These are phyloP conservation scores for Thalassarche chlororhynchos DNA, from an alignment of 2,113 vertebrate genomes.

Conservation along the genomic window DNA sequence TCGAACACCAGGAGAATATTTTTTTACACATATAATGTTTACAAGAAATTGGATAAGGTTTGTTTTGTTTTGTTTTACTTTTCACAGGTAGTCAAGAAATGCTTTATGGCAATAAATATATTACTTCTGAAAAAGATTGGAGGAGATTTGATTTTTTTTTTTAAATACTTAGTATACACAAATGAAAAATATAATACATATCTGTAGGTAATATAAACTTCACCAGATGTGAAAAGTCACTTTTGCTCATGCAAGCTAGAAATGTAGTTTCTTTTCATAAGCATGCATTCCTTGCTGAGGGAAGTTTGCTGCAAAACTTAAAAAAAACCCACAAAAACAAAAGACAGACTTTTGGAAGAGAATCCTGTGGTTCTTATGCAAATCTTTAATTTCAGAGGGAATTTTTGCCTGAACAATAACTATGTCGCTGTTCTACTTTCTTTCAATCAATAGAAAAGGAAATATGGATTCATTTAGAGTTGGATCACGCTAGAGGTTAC, in stretches of 20 bases:
- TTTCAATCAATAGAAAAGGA: not conserved
- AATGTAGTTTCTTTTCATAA: not conserved
- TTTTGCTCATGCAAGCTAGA: not conserved
- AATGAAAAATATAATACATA: not conserved
- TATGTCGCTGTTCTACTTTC: not conserved
- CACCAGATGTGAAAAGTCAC: not conserved
- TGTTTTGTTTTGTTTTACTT: not conserved
- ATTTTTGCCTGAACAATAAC: not conserved
- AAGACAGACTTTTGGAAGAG: not conserved
- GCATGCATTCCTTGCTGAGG: not conserved
- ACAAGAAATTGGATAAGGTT: not conserved
- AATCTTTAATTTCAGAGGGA: not conserved
- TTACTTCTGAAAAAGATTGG: not conserved
- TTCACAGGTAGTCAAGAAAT: not conserved
- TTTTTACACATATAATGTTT: not conserved
- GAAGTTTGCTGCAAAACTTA: not conserved
- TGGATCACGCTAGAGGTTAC: not conserved
- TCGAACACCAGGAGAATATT: too few relatives aligned
- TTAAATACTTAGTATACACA: not conserved
- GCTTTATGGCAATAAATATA: not conserved
- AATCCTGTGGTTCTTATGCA: not conserved
- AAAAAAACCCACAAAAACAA: not conserved
- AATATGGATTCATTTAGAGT: not conserved
- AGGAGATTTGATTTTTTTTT: not conserved
- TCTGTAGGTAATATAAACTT: not conserved